Conservation (phyloP, 2,113 vertebrate species). For the Nothobranchius kuhntae region DNA sequence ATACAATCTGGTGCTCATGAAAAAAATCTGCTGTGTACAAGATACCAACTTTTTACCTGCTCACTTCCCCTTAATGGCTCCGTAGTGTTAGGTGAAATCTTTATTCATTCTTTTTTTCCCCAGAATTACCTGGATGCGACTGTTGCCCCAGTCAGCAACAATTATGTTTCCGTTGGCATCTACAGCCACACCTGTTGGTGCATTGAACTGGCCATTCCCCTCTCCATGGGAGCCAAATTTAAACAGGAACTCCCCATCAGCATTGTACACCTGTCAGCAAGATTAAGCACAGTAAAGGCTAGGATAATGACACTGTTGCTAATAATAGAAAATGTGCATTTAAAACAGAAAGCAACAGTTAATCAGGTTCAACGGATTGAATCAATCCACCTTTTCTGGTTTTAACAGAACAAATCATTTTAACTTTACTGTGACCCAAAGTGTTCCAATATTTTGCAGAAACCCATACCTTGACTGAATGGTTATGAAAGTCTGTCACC, state of each 20-base stretch:
- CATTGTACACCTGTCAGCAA: constrained; percentile 87
- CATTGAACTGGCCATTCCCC: constrained; percentile 97
- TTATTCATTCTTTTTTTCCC: not conserved
- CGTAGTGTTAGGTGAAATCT: too few species aligned
- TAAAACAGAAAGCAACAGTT: too few species aligned
- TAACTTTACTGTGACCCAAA: not conserved
- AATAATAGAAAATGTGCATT: not conserved
- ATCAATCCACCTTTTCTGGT: not conserved
- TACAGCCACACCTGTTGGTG: constrained; percentile 93
- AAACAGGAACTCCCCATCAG: constrained; percentile 96
- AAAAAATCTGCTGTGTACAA: too few species aligned
- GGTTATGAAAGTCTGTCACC: constrained; percentile 97
- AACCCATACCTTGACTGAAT: constrained; percentile 92
- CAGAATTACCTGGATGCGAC: constrained; percentile 89
- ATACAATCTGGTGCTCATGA: too few species aligned
- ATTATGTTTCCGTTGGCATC: constrained; percentile 96
- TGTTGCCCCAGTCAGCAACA: constrained; percentile 98
- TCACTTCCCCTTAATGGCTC: too few species aligned
- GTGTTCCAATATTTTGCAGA: not conserved
- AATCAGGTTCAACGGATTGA: not conserved
- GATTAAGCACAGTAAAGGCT: constrained; percentile 14
- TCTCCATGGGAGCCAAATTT: constrained; percentile 98
- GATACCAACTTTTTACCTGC: too few species aligned
- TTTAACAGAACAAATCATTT: not conserved
- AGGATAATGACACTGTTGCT: not conserved